These are phyloP conservation scores for Anabacerthia variegaticeps DNA, from an alignment of 2,797 vertebrate species.

Conservation along the genomic window DNA sequence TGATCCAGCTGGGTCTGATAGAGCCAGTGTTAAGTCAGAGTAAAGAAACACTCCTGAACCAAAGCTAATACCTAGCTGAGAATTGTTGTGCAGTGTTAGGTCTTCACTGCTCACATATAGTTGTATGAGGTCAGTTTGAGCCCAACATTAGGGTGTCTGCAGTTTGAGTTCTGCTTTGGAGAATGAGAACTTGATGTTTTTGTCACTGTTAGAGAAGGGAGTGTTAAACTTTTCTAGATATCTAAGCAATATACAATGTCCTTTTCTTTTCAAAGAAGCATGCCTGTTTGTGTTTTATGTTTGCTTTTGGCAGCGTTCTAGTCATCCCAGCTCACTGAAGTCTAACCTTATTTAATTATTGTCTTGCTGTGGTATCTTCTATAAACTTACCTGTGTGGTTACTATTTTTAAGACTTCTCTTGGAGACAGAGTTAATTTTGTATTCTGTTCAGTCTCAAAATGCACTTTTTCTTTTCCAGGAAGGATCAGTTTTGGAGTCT, in stretches of 20 bases:
- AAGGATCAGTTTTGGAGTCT: slow-evolving; percentile 83
- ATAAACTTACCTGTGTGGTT: neutral
- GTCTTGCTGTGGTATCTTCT: neutral
- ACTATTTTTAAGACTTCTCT: neutral
- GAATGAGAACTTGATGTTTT: neutral
- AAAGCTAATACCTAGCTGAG: neutral
- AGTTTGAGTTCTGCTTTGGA: neutral
- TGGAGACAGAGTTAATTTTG: neutral
- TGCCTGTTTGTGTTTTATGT: neutral
- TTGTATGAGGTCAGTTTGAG: neutral
- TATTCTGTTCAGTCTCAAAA: neutral
- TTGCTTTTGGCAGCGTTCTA: neutral
- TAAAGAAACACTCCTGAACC: neutral
- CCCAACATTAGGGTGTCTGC: neutral
- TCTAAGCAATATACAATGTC: neutral
- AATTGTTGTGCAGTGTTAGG: neutral
- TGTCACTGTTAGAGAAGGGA: neutral
- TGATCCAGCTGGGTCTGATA: neutral
- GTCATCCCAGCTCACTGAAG: neutral
- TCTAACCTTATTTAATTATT: neutral
- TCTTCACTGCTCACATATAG: neutral
- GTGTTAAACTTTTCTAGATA: neutral
- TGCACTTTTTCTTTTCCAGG: slow-evolving; percentile 11
- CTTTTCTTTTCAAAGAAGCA: neutral
- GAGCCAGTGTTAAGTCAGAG: neutral